Evolutionary conservation across 2,888 invertebrate species (phyloP).

Genomic region (Euzophera pinguis): DNA sequence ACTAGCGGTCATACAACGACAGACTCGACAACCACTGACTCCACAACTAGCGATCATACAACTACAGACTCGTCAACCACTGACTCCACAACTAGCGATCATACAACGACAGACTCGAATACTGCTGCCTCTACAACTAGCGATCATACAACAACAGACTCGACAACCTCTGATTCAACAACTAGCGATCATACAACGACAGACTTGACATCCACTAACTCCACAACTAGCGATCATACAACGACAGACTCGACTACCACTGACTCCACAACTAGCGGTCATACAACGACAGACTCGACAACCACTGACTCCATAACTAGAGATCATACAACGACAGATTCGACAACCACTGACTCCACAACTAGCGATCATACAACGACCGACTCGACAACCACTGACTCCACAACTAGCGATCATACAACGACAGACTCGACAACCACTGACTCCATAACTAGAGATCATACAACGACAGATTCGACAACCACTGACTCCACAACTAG

Average conservation of each 20-base stretch:
- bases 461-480: neutral
- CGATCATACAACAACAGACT: slow-evolving; percentile 5
- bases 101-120: neutral
- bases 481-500: neutral
- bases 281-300: slow-evolving; percentile 4
- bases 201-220: neutral
- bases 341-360: neutral
- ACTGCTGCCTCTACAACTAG: slow-evolving; percentile 1
- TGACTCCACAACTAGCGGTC: slow-evolving; percentile 8
- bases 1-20: slow-evolving; percentile 8
- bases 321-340: slow-evolving; percentile 7
- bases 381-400: neutral
- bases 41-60: slow-evolving; percentile 7
- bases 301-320: neutral
- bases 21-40: slow-evolving; percentile 2
- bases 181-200: slow-evolving; percentile 7
- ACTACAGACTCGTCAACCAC: neutral
- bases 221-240: slow-evolving; percentile 9
- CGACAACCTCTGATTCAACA: neutral
- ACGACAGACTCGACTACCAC: neutral
- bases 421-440: neutral
- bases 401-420: slow-evolving; percentile 6
- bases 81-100: slow-evolving; percentile 8
- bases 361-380: slow-evolving; percentile 7
- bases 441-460: neutral